Evolutionary conservation across 92 coral and sea anemone genomes (phyloP).

Genomic region (Phenganax subtilis): DNA sequence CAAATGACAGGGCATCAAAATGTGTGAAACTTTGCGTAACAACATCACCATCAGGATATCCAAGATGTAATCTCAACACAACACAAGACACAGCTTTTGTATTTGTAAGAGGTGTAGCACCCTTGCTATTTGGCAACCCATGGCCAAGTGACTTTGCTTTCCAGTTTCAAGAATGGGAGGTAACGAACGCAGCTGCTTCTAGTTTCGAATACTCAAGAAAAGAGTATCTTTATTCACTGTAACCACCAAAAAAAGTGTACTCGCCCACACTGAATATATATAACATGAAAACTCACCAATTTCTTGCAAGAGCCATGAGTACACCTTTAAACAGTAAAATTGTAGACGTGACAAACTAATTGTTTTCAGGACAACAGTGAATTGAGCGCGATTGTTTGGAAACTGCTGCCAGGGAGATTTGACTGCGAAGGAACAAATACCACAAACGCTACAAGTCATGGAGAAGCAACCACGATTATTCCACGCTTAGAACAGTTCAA

Average conservation of each 20-base stretch:
- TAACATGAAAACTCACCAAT: background rate
- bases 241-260: no score
- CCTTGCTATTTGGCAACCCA: background rate
- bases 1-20: background rate
- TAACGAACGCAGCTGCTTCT: background rate
- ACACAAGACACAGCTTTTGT: background rate
- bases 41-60: conserved; percentile 7
- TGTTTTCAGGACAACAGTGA: conserved; percentile 25
- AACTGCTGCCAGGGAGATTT: background rate
- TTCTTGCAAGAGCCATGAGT: no score
- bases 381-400: conserved; percentile 21
- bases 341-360: no score
- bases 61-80: conserved; percentile 28
- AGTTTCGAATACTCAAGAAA: no score
- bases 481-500: background rate
- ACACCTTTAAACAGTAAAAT: background rate
- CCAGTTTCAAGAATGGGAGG: conserved; percentile 12
- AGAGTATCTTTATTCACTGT: no score
- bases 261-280: background rate
- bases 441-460: conserved; percentile 1
- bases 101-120: no score
- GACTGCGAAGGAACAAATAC: conserved; percentile 3
- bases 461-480: background rate
- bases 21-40: conserved; percentile 24
- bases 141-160: background rate